Conservation (phyloP, 2,888 invertebrate genomes). For the Nipponacmea schrenckii region DNA sequence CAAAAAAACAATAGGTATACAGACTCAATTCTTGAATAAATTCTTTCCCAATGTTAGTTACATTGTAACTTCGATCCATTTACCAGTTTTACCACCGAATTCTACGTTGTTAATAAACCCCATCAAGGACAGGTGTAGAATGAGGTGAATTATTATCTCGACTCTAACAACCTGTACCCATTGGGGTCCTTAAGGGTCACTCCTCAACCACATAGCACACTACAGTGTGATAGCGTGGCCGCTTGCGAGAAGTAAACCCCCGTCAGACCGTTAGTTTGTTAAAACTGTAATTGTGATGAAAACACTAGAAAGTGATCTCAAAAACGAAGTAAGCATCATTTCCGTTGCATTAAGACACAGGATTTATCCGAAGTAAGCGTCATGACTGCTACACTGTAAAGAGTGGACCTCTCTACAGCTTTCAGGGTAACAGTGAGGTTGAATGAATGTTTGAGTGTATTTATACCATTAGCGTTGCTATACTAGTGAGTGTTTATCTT, state of each 20-base stretch:
- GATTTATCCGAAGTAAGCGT: background rate
- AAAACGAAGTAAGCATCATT: constrained; percentile 4
- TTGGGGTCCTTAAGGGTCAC: constrained; percentile 8
- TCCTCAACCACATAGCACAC: constrained; percentile 3
- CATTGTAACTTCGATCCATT: no score
- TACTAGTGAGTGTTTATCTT: no score
- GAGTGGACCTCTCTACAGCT: constrained; percentile 1
- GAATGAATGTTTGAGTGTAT: no score
- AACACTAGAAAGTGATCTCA: background rate
- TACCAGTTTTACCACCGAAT: background rate
- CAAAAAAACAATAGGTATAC: no score
- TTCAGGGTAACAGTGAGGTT: background rate
- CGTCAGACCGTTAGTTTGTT: background rate
- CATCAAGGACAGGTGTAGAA: constrained; percentile 3
- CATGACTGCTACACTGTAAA: constrained; percentile 2
- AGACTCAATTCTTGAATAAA: no score
- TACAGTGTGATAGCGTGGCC: constrained; percentile 5
- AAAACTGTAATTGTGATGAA: background rate
- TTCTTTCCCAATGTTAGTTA: no score
- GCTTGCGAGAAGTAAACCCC: background rate
- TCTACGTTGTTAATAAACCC: background rate
- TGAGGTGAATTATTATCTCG: background rate
- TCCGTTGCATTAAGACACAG: background rate
- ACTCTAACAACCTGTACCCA: background rate
- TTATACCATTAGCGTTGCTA: no score